These are phyloP conservation scores for Euphydryas editha DNA, from an alignment of 2,888 invertebrate species.

Conservation along the genomic window DNA sequence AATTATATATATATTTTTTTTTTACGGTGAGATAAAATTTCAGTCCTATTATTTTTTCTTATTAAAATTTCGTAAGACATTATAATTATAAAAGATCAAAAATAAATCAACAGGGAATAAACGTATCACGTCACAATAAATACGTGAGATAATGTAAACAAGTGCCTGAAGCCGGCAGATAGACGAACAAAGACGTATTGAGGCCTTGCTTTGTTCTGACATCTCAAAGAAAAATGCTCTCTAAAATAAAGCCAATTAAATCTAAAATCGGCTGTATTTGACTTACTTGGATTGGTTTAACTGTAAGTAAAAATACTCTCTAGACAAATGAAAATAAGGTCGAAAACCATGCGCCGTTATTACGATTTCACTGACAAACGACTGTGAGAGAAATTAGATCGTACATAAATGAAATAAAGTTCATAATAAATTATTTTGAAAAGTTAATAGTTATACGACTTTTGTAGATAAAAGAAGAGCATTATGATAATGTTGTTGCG, in stretches of 20 bases:
- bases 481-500: conserved; percentile 4
- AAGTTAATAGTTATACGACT: not conserved
- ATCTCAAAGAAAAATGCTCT: not conserved
- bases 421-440: not conserved
- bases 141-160: conserved; percentile 17
- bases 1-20: no score
- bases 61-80: not conserved
- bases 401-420: not conserved
- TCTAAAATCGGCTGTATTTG: not conserved
- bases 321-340: no score
- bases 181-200: conserved; percentile 16
- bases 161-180: conserved; percentile 11
- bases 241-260: not conserved
- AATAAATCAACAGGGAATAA: conserved; percentile 1
- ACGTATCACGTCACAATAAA: conserved; percentile 13
- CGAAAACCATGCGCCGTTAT: no score
- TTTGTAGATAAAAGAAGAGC: conserved; percentile 1
- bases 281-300: no score
- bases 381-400: not conserved
- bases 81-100: not conserved
- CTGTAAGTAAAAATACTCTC: no score
- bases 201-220: not conserved
- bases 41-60: not conserved
- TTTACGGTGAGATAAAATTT: not conserved
- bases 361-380: not conserved